phyloP scores from a whole-genome alignment of 2,113 vertebrate species.

The Rhinoderma darwinii region DNA sequence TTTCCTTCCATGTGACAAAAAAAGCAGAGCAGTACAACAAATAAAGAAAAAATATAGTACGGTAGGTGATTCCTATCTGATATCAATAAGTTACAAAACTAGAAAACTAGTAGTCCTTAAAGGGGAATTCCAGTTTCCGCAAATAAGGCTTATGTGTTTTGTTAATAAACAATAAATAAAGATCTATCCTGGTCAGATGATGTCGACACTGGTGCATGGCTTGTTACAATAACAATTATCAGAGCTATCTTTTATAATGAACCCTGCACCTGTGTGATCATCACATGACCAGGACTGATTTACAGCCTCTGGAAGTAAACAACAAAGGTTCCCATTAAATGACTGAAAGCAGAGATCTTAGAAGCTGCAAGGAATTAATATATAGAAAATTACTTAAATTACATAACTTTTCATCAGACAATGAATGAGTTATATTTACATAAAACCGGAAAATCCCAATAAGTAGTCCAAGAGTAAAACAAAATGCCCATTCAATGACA shows the following conservation, averaged over 20 bases:
- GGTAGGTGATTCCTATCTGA: constrained; percentile 65
- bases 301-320: not conserved
- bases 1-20: constrained; percentile 75
- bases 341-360: not conserved
- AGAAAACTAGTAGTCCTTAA: not conserved
- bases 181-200: not conserved
- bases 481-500: not conserved
- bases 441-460: not conserved
- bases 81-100: not conserved
- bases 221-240: not conserved
- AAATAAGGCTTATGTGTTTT: not conserved
- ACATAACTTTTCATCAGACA: not conserved
- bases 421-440: not conserved
- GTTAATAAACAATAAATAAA: not conserved
- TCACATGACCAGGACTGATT: not conserved
- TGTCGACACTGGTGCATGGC: not conserved
- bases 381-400: not conserved
- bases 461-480: not conserved
- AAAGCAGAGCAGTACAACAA: constrained; percentile 66
- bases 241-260: not conserved
- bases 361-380: not conserved
- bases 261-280: not conserved
- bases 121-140: not conserved
- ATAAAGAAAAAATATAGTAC: constrained; percentile 68
- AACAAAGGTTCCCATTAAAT: not conserved